Evolutionary conservation across 2,113 vertebrate species (phyloP), one percentile per base, ranked within the genome.

Genomic region (Rhynchomys soricoides): DNA sequence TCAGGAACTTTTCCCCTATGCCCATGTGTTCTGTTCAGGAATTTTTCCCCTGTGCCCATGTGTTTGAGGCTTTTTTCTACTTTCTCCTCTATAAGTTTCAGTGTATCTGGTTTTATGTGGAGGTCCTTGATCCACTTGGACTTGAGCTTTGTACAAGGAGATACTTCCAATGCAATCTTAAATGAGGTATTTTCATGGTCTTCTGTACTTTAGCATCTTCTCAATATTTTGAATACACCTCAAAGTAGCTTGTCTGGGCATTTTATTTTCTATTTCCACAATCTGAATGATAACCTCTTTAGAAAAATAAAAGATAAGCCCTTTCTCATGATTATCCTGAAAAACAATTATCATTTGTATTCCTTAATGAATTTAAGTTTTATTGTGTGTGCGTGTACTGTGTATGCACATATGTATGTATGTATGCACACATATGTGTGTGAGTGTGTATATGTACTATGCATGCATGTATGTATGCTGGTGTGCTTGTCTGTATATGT

Each of bases 221-320:
- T 50, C 52, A 13, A 62, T 48, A 52, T 43, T 92, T 74, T 82
- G 13, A 50, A 37, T 75, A 87, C 59, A 5, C 7, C 82, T 88
- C 48, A 45, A 24, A 74, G 31, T 2, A 74, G 1, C 29, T 8
- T 91, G n/a, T 87, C 48, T 89, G 3, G 12, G 9, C 17, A 66
- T 64, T 70, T 93, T 74, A 66, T 89, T 92, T 87, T 91, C 50
- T 48, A 34, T 87, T 88, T 94, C 66, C 5, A 19, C 48, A 88
- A 37, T 29, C 3, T 82, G 21, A 50, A 24, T 93, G 19, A 21
- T 93, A 22, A 74, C 10, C 68, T 86, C 59, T 90, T 70, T 43
- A 52, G 2, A 37, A 21, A 15, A 75, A 70, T 74, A 3, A 52
- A 81, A 62, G 62, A 45, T 75, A 8, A 15, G 15, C 15, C 29